phyloP scores from a whole-genome alignment of 92 coral and sea anemone species.

The Isaurus tuberculatus region DNA sequence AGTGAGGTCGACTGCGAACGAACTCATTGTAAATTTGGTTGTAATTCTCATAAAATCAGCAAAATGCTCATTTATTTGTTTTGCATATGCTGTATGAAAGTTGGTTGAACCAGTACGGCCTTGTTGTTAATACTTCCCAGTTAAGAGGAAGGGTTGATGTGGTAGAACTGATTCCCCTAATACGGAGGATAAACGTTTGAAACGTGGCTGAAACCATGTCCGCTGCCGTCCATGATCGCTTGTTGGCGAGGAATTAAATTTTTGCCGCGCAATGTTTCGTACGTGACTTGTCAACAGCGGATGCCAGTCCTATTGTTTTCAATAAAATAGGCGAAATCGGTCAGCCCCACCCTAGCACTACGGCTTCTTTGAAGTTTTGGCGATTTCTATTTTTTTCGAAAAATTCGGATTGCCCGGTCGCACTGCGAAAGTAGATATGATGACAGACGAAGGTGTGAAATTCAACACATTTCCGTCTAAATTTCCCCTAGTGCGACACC shows the following conservation, averaged over 20 bases:
- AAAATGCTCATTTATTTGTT: no score
- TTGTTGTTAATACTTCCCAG: no score
- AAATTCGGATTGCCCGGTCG: slow-evolving; percentile 4
- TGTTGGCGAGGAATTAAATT: background rate
- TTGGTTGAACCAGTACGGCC: no score
- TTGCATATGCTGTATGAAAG: no score
- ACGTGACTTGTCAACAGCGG: slow-evolving; percentile 15
- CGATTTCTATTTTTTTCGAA: slow-evolving; percentile 17
- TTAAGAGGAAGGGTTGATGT: slow-evolving; percentile 3
- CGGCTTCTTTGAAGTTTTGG: slow-evolving; percentile 55
- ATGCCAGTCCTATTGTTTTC: slow-evolving; percentile 3
- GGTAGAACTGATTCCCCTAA: slow-evolving; percentile 21
- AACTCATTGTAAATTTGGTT: background rate
- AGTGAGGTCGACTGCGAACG: slow-evolving; percentile 14
- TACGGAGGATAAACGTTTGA: background rate
- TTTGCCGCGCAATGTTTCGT: background rate
- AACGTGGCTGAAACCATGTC: background rate
- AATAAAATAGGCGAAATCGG: slow-evolving; percentile 8
- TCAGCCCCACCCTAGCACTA: slow-evolving; percentile 45
- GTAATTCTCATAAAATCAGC: no score
- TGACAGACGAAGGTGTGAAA: slow-evolving; percentile 24
- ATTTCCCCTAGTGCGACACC: slow-evolving; percentile 31
- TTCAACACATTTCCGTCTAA: slow-evolving; percentile 12
- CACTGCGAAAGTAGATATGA: slow-evolving; percentile 22
- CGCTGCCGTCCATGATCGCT: slow-evolving; percentile 12